phyloP scores from a whole-genome alignment of 2,888 invertebrate genomes.

The Nephrotoma appendiculata region DNA sequence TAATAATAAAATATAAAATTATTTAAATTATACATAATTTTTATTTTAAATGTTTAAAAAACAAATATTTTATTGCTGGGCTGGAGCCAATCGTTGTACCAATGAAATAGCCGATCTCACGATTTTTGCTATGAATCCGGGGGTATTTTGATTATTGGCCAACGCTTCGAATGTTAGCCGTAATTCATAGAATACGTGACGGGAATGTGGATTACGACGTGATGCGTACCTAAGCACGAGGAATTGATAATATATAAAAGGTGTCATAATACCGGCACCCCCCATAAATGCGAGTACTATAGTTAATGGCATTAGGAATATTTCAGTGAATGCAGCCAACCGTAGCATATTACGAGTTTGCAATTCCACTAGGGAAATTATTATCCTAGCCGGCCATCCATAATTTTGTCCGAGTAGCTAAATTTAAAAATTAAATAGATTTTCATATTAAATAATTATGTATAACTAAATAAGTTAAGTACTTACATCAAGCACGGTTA shows the following conservation, averaged over 20 bases:
- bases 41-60: not conserved
- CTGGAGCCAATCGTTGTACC: slow-evolving; percentile 58
- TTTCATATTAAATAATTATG: not conserved
- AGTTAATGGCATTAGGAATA: slow-evolving; percentile 75
- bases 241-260: slow-evolving; percentile 96
- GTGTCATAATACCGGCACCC: slow-evolving; percentile 75
- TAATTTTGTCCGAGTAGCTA: slow-evolving; percentile 86
- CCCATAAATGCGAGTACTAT: slow-evolving; percentile 72
- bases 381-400: slow-evolving; percentile 72
- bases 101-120: slow-evolving; percentile 48
- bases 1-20: not conserved
- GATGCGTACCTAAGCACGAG: slow-evolving; percentile 83
- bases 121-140: slow-evolving; percentile 44
- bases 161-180: slow-evolving; percentile 53
- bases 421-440: slow-evolving; percentile 15
- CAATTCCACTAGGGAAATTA: slow-evolving; percentile 78
- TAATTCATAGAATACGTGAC: slow-evolving; percentile 83
- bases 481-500: slow-evolving; percentile 85
- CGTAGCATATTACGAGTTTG: slow-evolving; percentile 83
- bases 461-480: slow-evolving; percentile 14
- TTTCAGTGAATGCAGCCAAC: slow-evolving; percentile 85
- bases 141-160: slow-evolving; percentile 53
- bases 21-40: not conserved
- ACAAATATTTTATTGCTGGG: not conserved
- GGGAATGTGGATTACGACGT: slow-evolving; percentile 88